Percentiles rank a stretch among this genome's conserved stretches.
Evolutionary conservation across 1,140 invertebrate genomes (phyloP).

Genomic region (Whitmania pigra): DNA sequence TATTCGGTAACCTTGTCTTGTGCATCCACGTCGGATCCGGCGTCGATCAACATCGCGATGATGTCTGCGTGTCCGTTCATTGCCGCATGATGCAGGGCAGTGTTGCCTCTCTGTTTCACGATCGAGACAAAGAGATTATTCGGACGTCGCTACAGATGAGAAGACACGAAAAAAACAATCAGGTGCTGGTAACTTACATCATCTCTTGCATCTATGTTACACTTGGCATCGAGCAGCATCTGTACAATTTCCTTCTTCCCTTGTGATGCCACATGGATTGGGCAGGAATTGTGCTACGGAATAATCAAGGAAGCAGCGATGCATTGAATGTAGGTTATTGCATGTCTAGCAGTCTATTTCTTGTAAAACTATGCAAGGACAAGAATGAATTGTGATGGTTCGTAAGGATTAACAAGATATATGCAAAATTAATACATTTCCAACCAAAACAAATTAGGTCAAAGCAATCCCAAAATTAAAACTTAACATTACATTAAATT

Average conservation of each 20-base stretch:
- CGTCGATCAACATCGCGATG: slow-evolving; percentile 36
- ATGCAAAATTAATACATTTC: no score
- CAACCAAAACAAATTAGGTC: not conserved
- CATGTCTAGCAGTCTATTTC: no score
- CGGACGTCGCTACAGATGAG: no score
- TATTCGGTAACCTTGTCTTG: slow-evolving; percentile 35
- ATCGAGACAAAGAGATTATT: slow-evolving; percentile 15
- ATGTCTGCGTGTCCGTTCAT: slow-evolving; percentile 42
- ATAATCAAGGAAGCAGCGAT: not conserved
- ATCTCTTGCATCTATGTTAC: slow-evolving; percentile 39
- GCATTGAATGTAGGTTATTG: no score
- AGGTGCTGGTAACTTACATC: slow-evolving; percentile 31
- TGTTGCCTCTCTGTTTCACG: slow-evolving; percentile 30
- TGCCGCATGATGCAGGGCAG: slow-evolving; percentile 41
- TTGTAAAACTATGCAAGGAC: no score
- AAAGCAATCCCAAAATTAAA: not conserved
- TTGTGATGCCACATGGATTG: slow-evolving; percentile 42
- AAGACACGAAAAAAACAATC: no score
- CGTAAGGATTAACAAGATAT: no score
- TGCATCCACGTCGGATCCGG: slow-evolving; percentile 38
- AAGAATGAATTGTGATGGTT: no score
- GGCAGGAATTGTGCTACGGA: slow-evolving; percentile 39
- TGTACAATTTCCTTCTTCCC: slow-evolving; percentile 41
- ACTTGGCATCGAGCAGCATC: slow-evolving; percentile 37
- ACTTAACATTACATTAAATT: not conserved